Percentiles rank a stretch among this genome's conserved stretches.
Conservation (phyloP, 2,888 invertebrate species). For the Lysandra coridon region DNA sequence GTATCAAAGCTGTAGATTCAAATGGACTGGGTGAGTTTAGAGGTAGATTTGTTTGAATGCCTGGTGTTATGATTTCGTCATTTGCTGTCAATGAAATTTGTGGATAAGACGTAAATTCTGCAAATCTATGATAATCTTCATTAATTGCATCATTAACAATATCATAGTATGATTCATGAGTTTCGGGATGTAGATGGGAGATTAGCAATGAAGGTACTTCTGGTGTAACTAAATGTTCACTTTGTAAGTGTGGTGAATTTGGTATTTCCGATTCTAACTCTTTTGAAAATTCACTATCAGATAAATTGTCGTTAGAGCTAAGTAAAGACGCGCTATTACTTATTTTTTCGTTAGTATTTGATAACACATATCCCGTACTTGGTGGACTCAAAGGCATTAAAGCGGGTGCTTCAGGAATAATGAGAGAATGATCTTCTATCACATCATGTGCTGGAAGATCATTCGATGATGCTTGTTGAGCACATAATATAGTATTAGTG, state of each 20-base stretch:
- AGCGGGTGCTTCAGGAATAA: constrained; percentile 34
- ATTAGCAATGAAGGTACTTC: background rate
- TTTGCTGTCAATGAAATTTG: background rate
- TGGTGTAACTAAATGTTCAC: background rate
- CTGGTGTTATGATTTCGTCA: background rate
- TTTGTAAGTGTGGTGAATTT: background rate
- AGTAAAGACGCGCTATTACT: background rate
- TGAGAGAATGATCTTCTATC: constrained; percentile 25
- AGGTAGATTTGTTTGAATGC: background rate
- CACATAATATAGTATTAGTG: background rate
- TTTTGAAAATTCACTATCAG: background rate
- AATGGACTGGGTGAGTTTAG: background rate
- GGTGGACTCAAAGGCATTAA: constrained; percentile 41
- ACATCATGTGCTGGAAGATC: background rate
- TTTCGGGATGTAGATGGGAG: background rate
- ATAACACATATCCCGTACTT: background rate
- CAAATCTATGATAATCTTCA: background rate
- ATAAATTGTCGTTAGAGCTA: background rate
- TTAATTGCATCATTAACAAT: background rate
- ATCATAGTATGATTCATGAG: background rate
- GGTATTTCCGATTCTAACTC: background rate
- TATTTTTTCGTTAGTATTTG: background rate
- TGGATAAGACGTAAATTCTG: constrained; percentile 7
- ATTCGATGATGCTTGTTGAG: background rate
- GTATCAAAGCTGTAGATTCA: background rate